Conservation (phyloP, 2,113 vertebrate species). For the Plectropomus leopardus region DNA sequence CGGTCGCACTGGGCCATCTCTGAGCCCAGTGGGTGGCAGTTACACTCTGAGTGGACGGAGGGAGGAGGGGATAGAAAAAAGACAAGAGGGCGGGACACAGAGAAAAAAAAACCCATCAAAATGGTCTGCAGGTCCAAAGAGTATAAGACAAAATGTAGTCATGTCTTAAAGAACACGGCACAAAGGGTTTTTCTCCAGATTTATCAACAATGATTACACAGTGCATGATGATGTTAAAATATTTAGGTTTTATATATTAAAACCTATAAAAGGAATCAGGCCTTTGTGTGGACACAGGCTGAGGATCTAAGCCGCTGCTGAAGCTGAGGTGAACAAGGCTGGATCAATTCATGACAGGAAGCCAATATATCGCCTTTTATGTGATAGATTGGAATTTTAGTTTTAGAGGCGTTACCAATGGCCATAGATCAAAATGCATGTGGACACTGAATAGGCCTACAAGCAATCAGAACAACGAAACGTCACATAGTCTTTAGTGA, state of each 20-base stretch:
- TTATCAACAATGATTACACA: not conserved
- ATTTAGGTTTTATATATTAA: no score
- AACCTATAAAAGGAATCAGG: no score
- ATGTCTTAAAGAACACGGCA: not conserved
- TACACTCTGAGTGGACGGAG: conserved; percentile 82
- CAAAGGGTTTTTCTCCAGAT: not conserved
- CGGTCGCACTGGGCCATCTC: conserved; percentile 85
- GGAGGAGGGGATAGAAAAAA: not conserved
- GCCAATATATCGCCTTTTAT: not conserved
- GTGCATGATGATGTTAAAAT: no score
- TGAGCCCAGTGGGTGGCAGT: conserved; percentile 84
- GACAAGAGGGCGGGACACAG: not conserved
- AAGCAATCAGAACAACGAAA: no score
- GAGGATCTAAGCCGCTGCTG: not conserved
- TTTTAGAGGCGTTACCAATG: no score
- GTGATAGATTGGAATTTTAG: no score
- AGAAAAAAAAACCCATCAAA: not conserved
- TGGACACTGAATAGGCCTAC: not conserved
- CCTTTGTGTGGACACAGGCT: no score
- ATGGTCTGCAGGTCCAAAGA: not conserved
- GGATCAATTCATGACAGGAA: not conserved
- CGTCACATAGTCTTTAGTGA: no score
- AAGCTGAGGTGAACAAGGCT: not conserved
- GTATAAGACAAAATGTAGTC: not conserved
- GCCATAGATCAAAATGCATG: no score